Conservation (phyloP, 2,888 invertebrate species). For the Calameuta idolon region DNA sequence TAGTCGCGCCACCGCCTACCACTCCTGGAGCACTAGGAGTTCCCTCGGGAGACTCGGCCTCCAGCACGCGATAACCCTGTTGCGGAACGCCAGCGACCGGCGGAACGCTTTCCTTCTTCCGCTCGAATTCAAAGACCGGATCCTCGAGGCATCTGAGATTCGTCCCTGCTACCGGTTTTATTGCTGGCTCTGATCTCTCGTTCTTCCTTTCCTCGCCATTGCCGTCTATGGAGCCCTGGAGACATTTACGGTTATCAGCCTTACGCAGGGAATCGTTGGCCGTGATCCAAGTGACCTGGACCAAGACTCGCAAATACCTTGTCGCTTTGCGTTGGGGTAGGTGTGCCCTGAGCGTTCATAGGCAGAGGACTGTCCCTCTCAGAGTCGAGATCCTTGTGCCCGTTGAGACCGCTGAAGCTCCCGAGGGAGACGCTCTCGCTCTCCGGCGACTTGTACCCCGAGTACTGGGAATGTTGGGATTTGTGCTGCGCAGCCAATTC, state of each 20-base stretch:
- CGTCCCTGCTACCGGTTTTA: constrained; percentile 68
- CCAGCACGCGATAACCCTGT: constrained; percentile 71
- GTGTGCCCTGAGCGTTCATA: constrained; percentile 48
- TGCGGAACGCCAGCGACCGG: constrained; percentile 53
- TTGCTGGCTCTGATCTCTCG: constrained; percentile 40
- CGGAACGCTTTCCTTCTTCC: constrained; percentile 45
- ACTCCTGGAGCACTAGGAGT: constrained; percentile 31
- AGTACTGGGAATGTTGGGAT: constrained; percentile 58
- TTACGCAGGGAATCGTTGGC: too few relatives aligned
- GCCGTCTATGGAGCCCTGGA: too few relatives aligned
- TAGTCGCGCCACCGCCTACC: constrained; percentile 23
- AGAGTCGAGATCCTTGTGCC: constrained; percentile 62
- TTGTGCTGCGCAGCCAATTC: constrained; percentile 72
- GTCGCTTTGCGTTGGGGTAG: constrained; percentile 46
- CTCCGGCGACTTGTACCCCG: constrained; percentile 64
- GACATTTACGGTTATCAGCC: too few relatives aligned
- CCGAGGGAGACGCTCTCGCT: constrained; percentile 65
- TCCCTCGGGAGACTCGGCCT: constrained; percentile 66
- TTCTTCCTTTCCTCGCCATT: neutral
- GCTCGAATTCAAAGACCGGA: constrained; percentile 69
- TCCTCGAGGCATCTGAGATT: constrained; percentile 71
- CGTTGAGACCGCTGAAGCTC: constrained; percentile 61
- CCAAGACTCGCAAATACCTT: constrained; percentile 34
- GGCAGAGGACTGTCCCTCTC: constrained; percentile 61
- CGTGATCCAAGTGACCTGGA: too few relatives aligned